Conservation (phyloP, 2,888 invertebrate genomes). For the Pedicia rivosa region DNA sequence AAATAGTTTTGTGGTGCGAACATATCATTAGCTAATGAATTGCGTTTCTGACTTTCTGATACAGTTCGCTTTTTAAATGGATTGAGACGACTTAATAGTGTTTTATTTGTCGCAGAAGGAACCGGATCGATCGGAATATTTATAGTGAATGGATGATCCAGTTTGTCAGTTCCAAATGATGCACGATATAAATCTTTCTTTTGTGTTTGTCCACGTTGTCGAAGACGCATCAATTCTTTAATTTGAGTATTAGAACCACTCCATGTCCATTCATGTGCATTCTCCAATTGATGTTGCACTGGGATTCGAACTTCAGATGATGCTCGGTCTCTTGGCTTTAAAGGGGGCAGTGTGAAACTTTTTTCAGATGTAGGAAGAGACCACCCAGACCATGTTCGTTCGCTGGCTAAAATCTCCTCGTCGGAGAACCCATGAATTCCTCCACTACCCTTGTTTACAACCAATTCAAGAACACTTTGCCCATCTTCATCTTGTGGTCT, state of each 20-base stretch:
- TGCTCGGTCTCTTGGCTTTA: conserved; percentile 35
- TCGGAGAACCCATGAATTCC: conserved; percentile 57
- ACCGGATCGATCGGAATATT: conserved; percentile 13
- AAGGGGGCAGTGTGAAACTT: conserved; percentile 27
- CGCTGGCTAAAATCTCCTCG: conserved; percentile 55
- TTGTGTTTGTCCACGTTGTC: conserved; percentile 21
- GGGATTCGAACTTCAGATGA: conserved; percentile 38
- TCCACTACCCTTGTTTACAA: conserved; percentile 20
- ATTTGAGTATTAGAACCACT: conserved; percentile 30
- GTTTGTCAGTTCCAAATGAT: conserved; percentile 9
- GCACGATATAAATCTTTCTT: conserved; percentile 17
- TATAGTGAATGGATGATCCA: conserved; percentile 9
- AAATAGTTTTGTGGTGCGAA: conserved; percentile 8
- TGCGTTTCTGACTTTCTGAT: conserved; percentile 3
- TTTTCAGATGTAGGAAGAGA: conserved; percentile 33
- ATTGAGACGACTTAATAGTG: conserved; percentile 22
- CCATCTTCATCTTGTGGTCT: conserved; percentile 30
- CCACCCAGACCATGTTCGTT: conserved; percentile 37
- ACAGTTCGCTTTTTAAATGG: conserved; percentile 18
- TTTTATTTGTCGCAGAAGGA: conserved; percentile 10
- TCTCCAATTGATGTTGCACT: not conserved
- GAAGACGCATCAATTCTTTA: conserved; percentile 15
- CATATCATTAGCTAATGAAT: conserved; percentile 6
- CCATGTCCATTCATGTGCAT: conserved; percentile 30
- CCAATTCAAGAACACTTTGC: conserved; percentile 8